Base-by-base conservation (phyloP, 2,113 vertebrate species). In the Vulpes vulpes region DNA sequence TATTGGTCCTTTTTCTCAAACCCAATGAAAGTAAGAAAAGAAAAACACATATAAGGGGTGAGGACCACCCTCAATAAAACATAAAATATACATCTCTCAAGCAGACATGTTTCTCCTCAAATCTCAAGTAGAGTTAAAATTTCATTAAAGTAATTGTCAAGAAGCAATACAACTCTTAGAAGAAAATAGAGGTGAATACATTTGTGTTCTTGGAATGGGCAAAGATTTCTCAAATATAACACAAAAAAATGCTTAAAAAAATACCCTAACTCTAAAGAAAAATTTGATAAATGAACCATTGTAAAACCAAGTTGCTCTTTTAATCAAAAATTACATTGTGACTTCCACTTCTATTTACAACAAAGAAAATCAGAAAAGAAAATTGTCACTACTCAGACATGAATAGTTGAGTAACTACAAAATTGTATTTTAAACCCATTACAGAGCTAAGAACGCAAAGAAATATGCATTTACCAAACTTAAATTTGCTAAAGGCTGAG, bases 261-360 rank as follows among this genome's bases (percentile, higher is more conserved):
- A 92, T 35, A 57, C 57, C 53, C 27, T 59, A 74, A 64, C 4
- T 11, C 65, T 76, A 94, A 87, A 92, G 38, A 73, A 95, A 78
- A 89, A 20, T 43, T 62, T 89, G 4, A 49, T 88, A 91, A 88
- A 91, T 30, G 23, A 95, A 59, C 8, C n/a, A 82, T 11, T 94
- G 67, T 64, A 76, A 89, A 96, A 69, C 85, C n/a, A 89, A 89
- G 15, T 35, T 38, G 22, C 15, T 92, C 22, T 91, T 92, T 95
- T 74, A 35, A 86, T 67, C 43, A 49, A 67, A 91, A 80, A 84
- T 60, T 55, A 32, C 17, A 22, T 5, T 69, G 16, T 82, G 22
- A 67, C 22, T 74, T 79, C 11, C 32, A 69, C 35, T 67, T 88
- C 32, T 67, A 25, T 69, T 84, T 84, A 94, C 1, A 73, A 71